Evolutionary conservation across 2,113 vertebrate species (phyloP), one percentile per base, ranked within the genome.

Genomic region (Euleptes europaea): DNA sequence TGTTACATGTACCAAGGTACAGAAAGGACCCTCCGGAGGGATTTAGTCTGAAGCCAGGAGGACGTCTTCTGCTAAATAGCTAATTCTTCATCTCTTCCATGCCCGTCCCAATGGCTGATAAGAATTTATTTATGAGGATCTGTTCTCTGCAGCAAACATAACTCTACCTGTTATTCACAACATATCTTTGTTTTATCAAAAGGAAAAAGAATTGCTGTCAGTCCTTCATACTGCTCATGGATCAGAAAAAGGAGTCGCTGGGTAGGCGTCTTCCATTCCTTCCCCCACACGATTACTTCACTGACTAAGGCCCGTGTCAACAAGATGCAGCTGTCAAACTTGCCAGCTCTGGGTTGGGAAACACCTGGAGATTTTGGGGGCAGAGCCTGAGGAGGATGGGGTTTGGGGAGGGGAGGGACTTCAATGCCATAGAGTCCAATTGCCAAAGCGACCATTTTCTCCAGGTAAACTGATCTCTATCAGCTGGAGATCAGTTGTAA

Each of bases 91-190:
- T 88, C 91, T 84, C 38, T 83, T 88, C 75, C 65, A 47, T 54
- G 65, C 78, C 84, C 78, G 38, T 84, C 87, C 73, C 84, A 69
- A 85, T 44, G 40, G 86, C 0, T 80, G 87, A 92, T 90, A 79
- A 84, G 87, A 67, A 86, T 88, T 89, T 90, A 91, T 88, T 70
- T 4, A 90, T 51, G 65, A 81, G 79, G 87, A 77, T 89, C 63
- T 81, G 3, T 9, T 6, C 83, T 90, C 19, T 11, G n/a, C 83
- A 9, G 5, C 47, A 66, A 86, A 78, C 76, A 81, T 42, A 85
- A n/a, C n/a, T n/a, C n/a, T n/a, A 66, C 63, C 85, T 11, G 2
- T 67, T 14, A 44, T 33, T 6, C 66, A 51, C 80, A 67, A 65
- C 47, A 87, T 54, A 54, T 47, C 5, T 15, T 13, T 31, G 21